Evolutionary conservation across 2,888 invertebrate species (phyloP).

Genomic region (Uropetala carovei): DNA sequence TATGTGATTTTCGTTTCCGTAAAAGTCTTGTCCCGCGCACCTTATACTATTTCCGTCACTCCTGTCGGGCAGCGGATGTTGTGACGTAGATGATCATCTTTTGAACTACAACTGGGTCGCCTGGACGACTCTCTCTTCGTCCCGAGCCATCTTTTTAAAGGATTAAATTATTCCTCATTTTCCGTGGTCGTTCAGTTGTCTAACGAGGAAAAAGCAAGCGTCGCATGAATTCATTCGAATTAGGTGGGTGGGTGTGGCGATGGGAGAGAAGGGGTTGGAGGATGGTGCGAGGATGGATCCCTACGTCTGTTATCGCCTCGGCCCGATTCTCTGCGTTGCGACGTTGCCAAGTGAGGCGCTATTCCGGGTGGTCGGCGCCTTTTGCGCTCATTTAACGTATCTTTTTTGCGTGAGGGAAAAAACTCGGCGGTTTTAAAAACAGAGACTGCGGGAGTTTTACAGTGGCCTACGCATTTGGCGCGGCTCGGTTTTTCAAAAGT

Average conservation of each 20-base stretch:
- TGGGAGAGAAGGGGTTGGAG: background rate
- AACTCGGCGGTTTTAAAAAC: background rate
- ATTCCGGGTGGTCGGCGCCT: background rate
- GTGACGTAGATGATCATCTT: background rate
- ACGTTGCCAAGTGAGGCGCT: background rate
- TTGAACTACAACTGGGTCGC: too few relatives aligned
- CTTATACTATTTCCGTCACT: too few relatives aligned
- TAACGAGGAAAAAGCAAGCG: too few relatives aligned
- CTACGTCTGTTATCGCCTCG: conserved; percentile 50
- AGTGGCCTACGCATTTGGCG: background rate
- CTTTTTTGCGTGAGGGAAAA: background rate
- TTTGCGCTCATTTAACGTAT: background rate
- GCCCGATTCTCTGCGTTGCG: background rate
- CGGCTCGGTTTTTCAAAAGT: too few relatives aligned
- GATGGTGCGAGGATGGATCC: background rate
- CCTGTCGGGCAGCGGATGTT: too few relatives aligned
- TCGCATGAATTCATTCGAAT: too few relatives aligned
- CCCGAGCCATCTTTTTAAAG: background rate
- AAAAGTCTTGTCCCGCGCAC: background rate
- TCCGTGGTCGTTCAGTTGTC: background rate
- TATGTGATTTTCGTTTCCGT: background rate
- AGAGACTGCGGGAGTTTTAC: background rate
- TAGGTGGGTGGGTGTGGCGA: too few relatives aligned
- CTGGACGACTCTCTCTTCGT: background rate
- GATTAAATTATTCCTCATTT: background rate